A percentile compares a stretch with the other conserved stretches of the same genome.
Conservation (phyloP, 2,888 invertebrate species). For the Macrophya annulata region DNA sequence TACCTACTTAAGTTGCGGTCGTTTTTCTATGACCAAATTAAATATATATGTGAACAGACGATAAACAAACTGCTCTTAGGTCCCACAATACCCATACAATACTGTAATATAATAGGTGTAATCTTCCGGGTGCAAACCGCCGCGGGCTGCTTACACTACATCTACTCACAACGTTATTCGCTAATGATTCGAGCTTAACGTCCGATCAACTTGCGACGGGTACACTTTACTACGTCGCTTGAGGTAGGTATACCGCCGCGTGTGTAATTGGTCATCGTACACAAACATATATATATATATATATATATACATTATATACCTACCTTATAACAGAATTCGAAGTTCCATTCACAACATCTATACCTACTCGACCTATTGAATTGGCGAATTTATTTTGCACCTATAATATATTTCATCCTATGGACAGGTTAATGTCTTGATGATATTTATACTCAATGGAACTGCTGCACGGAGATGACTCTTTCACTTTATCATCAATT, state of each 20-base stretch:
- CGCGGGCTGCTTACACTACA: conserved; percentile 24
- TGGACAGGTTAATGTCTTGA: not conserved
- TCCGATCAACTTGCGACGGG: conserved; percentile 10
- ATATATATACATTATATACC: no score
- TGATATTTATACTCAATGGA: conserved; percentile 2
- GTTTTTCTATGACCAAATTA: not conserved
- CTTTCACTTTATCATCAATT: not conserved
- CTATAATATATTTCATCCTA: not conserved
- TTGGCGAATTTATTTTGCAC: conserved; percentile 26
- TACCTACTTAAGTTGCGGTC: not conserved
- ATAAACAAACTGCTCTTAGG: conserved; percentile 2
- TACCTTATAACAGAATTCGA: not conserved
- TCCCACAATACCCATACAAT: not conserved
- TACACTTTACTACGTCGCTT: not conserved
- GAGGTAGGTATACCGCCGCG: not conserved
- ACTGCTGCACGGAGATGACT: not conserved
- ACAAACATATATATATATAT: not conserved
- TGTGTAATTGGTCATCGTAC: conserved; percentile 40
- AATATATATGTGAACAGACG: not conserved
- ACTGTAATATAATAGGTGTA: conserved; percentile 42
- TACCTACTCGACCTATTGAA: not conserved
- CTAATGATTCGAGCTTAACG: conserved; percentile 39
- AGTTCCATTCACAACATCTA: conserved; percentile 35
- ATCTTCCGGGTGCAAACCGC: conserved; percentile 51
- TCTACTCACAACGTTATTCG: conserved; percentile 12